These are phyloP conservation scores for Lutjanus argentimaculatus DNA, from an alignment of 2,797 vertebrate species.

Conservation along the genomic window DNA sequence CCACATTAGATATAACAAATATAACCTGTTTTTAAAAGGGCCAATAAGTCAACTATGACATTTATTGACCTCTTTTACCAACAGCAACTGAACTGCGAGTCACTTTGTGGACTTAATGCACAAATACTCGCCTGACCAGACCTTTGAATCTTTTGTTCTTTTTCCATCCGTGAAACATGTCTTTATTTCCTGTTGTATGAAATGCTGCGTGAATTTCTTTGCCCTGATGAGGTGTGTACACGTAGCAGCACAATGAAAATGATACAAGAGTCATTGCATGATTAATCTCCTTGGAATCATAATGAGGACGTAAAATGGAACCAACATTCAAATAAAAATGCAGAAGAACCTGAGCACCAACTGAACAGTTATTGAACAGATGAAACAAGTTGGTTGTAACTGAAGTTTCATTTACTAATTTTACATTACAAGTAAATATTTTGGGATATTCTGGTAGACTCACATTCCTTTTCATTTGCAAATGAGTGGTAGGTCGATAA, in stretches of 20 bases:
- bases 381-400: background rate
- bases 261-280: background rate
- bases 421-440: background rate
- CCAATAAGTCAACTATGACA: conserved; percentile 24
- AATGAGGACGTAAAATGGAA: background rate
- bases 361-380: background rate
- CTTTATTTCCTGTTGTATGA: background rate
- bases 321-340: background rate
- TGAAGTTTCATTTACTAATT: background rate
- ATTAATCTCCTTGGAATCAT: background rate
- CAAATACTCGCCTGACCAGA: background rate
- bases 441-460: background rate
- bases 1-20: conserved; percentile 9
- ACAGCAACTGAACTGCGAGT: background rate
- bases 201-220: background rate
- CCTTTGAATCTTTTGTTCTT: background rate
- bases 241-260: background rate
- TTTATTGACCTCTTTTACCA: conserved; percentile 17
- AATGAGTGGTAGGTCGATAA: background rate
- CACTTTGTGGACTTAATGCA: background rate
- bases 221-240: background rate
- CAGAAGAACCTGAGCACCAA: background rate
- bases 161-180: conserved; percentile 1
- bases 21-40: conserved; percentile 6
- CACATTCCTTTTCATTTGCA: background rate